phyloP scores from a whole-genome alignment of 1,140 invertebrate genomes.

The Drosophila asahinai region DNA sequence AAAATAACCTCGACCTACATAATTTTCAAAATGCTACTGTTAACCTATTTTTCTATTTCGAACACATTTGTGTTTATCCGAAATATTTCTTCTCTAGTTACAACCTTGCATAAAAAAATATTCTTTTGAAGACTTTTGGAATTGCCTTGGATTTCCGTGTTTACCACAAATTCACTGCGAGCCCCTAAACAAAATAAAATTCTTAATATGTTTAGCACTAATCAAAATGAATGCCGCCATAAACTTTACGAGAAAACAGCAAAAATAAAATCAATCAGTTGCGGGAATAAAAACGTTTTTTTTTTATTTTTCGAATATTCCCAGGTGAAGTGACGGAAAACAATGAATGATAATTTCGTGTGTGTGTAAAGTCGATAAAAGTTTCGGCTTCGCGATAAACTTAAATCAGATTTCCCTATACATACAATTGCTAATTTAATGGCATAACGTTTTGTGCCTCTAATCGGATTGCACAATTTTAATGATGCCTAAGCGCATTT shows the following conservation, averaged over 20 bases:
- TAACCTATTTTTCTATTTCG: constrained; percentile 1
- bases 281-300: constrained; percentile 9
- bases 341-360: constrained; percentile 29
- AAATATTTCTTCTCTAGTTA: constrained; percentile 3
- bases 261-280: constrained; percentile 28
- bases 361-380: constrained; percentile 18
- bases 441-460: constrained; percentile 19
- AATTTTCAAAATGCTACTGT: neutral
- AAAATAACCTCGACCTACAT: constrained; percentile 12
- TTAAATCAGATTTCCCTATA: constrained; percentile 12
- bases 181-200: neutral
- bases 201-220: constrained; percentile 20
- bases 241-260: neutral
- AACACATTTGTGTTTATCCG: constrained; percentile 5
- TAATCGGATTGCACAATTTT: constrained; percentile 37
- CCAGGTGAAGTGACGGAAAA: constrained; percentile 9
- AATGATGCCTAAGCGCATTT: constrained; percentile 7
- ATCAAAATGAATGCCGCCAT: constrained; percentile 10
- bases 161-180: constrained; percentile 7
- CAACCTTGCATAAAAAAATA: constrained; percentile 15
- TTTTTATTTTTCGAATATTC: constrained; percentile 14
- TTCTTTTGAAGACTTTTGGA: neutral
- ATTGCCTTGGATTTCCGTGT: constrained; percentile 8
- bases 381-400: constrained; percentile 3
- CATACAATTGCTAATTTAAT: constrained; percentile 26